Evolutionary conservation across 2,797 vertebrate species (phyloP), one percentile per base, ranked within the genome.

Genomic region (Eospalax fontanierii): DNA sequence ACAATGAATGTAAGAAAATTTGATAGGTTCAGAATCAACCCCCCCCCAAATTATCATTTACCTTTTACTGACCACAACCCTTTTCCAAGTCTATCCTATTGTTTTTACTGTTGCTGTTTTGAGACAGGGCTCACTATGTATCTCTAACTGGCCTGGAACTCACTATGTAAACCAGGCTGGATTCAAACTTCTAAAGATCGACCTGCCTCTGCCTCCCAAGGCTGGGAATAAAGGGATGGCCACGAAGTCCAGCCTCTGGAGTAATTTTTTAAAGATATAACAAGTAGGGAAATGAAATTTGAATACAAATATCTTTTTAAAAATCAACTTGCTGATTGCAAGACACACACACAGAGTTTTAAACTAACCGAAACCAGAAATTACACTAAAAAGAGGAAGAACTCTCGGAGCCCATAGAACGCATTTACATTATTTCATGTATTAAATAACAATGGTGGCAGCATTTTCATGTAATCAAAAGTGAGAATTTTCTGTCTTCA

Each of bases 351-450:
- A 15, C 6, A 26, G 46, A 74, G 12, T 82, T 84, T 82, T 65
- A 89, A 43, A 87, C 35, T 87, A 82, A 79, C 33, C 28, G 81
- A 91, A 92, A 70, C 12, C 54, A 91, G 50, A 78, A 83, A 79
- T 66, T 81, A 40, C 26, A 35, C 43, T 87, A 57, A 91, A 91
- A 94, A 81, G 43, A 90, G 59, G 22, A 75, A 38, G 35, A 12
- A 71, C 76, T 54, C 70, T 10, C 18, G 8, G 14, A 78, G 40
- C 54, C 24, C 40, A 16, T 43, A 71, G 4, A 2, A 14, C 24
- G 30, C 0, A 0, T 16, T 24, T 70, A 22, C 1, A 57, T n/a
- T 16, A 28, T 57, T 57, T 71, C 70, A n/a, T 70, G 46, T 54
- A 14, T 54, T 54, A 71, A 85, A 84, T 68, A 78, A 74, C 54